A percentile compares a stretch with the other conserved stretches of the same genome.
Evolutionary conservation across 2,113 vertebrate species (phyloP).

Genomic region (Daphoenositta chrysoptera): DNA sequence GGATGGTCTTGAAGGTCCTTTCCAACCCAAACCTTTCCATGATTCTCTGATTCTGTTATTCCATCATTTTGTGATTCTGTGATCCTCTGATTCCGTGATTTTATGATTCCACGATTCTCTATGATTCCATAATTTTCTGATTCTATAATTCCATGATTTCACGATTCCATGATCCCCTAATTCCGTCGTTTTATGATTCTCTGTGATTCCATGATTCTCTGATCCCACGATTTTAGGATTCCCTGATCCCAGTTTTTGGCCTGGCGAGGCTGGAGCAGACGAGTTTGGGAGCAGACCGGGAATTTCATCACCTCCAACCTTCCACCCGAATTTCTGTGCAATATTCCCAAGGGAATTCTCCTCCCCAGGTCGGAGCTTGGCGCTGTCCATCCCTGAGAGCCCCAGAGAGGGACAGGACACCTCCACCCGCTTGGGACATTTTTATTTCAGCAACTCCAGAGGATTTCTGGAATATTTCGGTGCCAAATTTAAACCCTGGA

Average conservation of each 20-base stretch:
- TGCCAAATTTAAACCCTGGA: not conserved
- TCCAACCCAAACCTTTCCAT: not conserved
- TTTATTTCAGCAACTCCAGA: not conserved
- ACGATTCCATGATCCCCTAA: too few relatives aligned
- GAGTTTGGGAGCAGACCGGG: not conserved
- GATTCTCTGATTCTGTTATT: not conserved
- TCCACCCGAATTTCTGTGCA: not conserved
- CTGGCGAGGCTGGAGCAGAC: accelerated
- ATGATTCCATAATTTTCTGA: accelerated
- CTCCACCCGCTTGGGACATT: not conserved
- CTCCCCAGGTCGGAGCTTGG: not conserved
- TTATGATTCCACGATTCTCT: accelerated
- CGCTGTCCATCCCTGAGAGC: not conserved
- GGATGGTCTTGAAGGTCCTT: not conserved
- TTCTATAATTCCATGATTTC: accelerated
- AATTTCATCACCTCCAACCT: not conserved
- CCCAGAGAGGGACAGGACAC: not conserved
- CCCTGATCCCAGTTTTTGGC: not conserved
- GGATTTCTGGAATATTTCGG: not conserved
- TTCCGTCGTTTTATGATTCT: accelerated
- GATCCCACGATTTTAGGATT: accelerated
- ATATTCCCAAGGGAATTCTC: not conserved
- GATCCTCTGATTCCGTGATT: not conserved
- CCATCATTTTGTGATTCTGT: too few relatives aligned
- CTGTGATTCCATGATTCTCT: not conserved